These are phyloP conservation scores for Diacarnus erythraeanus DNA, from an alignment of 37 sponge, comb jelly and placozoan species.

Conservation along the genomic window DNA sequence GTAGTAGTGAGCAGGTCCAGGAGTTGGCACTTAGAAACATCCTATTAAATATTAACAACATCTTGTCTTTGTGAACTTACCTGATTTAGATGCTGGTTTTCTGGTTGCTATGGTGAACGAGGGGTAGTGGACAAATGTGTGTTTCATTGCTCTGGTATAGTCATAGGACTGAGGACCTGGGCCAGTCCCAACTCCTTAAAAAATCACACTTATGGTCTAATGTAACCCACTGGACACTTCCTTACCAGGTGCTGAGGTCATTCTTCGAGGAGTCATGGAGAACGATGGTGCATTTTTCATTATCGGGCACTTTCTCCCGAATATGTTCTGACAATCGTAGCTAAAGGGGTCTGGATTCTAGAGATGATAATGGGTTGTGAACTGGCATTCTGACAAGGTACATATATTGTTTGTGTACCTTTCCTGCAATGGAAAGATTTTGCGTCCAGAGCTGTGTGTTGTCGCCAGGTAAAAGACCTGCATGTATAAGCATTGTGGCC, in stretches of 20 bases:
- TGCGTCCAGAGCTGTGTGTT: too few relatives aligned
- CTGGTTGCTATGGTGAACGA: conserved; percentile 39
- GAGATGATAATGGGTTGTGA: too few relatives aligned
- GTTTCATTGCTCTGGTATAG: neutral
- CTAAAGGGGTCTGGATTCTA: conserved; percentile 39
- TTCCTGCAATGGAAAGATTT: too few relatives aligned
- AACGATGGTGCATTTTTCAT: conserved; percentile 44
- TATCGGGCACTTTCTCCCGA: conserved; percentile 33
- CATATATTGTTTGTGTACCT: too few relatives aligned
- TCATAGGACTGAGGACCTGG: conserved; percentile 53
- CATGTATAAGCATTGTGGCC: neutral
- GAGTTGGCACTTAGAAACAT: conserved; percentile 22
- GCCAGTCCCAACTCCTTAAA: neutral
- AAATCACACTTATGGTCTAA: neutral
- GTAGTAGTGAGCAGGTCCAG: conserved; percentile 71
- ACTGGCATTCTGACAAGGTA: too few relatives aligned
- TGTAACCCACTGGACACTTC: neutral
- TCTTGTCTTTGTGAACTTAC: neutral
- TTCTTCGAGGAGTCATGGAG: conserved; percentile 28
- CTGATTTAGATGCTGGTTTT: neutral
- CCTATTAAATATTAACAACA: neutral
- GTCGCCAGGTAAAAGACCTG: too few relatives aligned
- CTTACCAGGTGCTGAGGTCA: neutral
- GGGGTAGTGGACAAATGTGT: conserved; percentile 13
- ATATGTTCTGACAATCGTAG: conserved; percentile 28